These are phyloP conservation scores for Aptenodytes patagonicus DNA, from an alignment of 2,113 vertebrate genomes.

Conservation along the genomic window DNA sequence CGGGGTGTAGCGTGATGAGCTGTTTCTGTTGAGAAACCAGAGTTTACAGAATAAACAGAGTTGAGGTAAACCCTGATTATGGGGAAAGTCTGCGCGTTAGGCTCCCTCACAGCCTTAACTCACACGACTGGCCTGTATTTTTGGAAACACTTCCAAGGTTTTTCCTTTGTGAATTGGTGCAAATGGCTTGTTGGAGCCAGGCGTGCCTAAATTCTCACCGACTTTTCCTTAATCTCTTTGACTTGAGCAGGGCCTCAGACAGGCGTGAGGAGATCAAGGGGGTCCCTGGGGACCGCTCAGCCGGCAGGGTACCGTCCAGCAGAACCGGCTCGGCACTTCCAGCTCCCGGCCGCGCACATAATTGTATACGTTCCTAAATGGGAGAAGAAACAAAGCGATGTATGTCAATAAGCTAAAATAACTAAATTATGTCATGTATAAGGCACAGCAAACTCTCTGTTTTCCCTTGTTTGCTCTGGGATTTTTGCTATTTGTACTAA, in stretches of 20 bases:
- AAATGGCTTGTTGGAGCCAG: slow-evolving; percentile 21
- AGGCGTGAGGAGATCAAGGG: slow-evolving; percentile 22
- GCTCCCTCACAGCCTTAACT: slow-evolving; percentile 43
- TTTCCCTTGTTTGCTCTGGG: background rate
- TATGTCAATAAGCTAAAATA: background rate
- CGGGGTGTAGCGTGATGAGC: slow-evolving; percentile 56
- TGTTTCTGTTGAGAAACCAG: slow-evolving; percentile 69
- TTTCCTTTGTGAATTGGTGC: slow-evolving; percentile 55
- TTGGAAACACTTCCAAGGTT: slow-evolving; percentile 51
- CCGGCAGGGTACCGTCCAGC: background rate
- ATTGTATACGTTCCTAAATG: background rate
- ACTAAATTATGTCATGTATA: background rate
- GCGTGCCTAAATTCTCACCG: slow-evolving; percentile 55
- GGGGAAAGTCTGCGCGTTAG: slow-evolving; percentile 30
- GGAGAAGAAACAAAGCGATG: background rate
- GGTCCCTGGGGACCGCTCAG: background rate
- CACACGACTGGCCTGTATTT: slow-evolving; percentile 33
- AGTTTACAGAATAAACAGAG: slow-evolving; percentile 72
- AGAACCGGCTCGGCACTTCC: background rate
- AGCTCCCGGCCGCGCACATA: background rate
- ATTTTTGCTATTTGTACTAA: background rate
- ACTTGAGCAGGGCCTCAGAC: slow-evolving; percentile 1
- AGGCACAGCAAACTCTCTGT: slow-evolving; percentile 10
- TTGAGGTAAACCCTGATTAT: slow-evolving; percentile 60
- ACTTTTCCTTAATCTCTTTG: slow-evolving; percentile 56